Percentiles rank a stretch among this genome's conserved stretches.
Conservation (phyloP, 2,113 vertebrate species). For the Hipposideros armiger region DNA sequence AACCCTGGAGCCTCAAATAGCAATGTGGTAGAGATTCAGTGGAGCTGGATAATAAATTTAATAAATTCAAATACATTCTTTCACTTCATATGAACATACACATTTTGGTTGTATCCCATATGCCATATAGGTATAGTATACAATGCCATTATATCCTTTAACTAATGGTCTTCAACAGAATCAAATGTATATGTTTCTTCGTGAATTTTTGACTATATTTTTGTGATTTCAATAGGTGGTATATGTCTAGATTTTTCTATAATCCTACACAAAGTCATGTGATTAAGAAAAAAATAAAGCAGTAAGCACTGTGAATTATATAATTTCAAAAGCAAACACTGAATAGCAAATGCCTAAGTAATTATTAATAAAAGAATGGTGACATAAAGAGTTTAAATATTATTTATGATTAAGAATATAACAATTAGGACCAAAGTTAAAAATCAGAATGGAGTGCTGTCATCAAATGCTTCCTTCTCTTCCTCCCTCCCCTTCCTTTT, state of each 20-base stretch:
- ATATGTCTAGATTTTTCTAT: neutral
- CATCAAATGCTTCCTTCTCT: neutral
- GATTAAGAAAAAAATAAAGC: neutral
- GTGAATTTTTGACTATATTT: neutral
- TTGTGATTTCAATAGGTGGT: neutral
- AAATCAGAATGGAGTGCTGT: rapidly evolving
- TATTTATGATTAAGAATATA: neutral
- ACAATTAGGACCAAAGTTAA: neutral
- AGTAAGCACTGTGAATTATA: neutral
- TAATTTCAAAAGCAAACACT: neutral
- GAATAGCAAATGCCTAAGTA: neutral
- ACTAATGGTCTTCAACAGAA: neutral
- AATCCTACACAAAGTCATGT: neutral
- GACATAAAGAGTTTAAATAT: neutral
- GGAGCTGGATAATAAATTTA: neutral
- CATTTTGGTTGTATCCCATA: neutral
- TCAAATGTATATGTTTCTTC: neutral
- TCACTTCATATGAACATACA: neutral
- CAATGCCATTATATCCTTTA: neutral
- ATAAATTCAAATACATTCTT: neutral
- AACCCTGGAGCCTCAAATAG: neutral
- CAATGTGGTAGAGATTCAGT: neutral
- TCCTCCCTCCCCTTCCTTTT: rapidly evolving
- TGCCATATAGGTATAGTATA: neutral
- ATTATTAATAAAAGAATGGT: neutral